Base-by-base conservation (phyloP, 2,888 invertebrate species). In the Eupeodes latifasciatus region DNA sequence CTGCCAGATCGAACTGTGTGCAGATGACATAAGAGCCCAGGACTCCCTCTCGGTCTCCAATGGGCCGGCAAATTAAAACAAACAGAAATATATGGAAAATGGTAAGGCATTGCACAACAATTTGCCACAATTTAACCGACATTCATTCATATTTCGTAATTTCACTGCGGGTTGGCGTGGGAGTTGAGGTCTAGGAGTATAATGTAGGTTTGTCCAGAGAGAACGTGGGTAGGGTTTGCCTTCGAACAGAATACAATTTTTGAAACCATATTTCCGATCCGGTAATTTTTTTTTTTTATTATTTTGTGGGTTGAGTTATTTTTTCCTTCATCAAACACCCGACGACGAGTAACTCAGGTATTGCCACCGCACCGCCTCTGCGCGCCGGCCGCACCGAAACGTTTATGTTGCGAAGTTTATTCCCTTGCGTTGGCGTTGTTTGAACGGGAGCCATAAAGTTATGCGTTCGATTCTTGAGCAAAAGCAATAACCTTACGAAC, bases 21-120 rank as follows among this genome's bases (percentile, higher is more conserved):
- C 59, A 14, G 59, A 72, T 44, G 66, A 66, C 71, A 44, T 47
- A 44, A 47, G 36, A 44, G 27, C 59, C 47, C 12, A 55, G 6
- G 69, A 71, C 59, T 59, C 44, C 27, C 40, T 7, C 40, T 1
- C 40, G 5, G 64, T 78, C 81, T 85, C 74, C 88, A 79, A 88
- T 88, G 88, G 75, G 81, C 85, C 78, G 85, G 78, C 75, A 88
- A 88, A 88, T 85, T 85, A 85, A 71, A 88, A 85, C 88, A 85
- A 88, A 81, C 88, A 88, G 75, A 85, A 81, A 78, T 81, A 88
- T 14, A 49, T 12, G 40, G 40, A 0, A 40, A 88, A 12, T 12
- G 12, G 14, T 14, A 12, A 78, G 88, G 81, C 81, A 27, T 1
- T 40, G 40, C 81, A 78, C 53, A 85, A 75, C 88, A 81, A 85